These are phyloP conservation scores for Stramonita haemastoma DNA, from an alignment of 2,888 invertebrate species.

Conservation along the genomic window DNA sequence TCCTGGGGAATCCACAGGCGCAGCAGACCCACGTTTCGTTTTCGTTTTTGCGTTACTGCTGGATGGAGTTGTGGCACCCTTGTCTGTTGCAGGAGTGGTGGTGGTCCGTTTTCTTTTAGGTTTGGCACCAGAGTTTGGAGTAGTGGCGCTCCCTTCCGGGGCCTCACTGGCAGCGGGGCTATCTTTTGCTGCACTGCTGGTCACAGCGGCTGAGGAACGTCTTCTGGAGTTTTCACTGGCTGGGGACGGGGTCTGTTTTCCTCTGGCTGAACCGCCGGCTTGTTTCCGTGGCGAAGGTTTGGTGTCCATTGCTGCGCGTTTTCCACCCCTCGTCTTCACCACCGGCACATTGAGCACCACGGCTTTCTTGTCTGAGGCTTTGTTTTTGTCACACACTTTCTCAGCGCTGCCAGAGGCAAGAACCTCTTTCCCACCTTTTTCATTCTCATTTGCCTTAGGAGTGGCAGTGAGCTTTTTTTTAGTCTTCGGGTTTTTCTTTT, in stretches of 20 bases:
- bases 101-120: no score
- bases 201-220: no score
- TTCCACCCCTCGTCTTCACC: background rate
- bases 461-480: background rate
- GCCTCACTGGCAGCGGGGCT: no score
- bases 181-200: no score
- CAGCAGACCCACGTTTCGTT: background rate
- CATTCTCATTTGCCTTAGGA: background rate
- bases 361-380: background rate
- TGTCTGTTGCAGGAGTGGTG: no score
- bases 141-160: no score
- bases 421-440: background rate
- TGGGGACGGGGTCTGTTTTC: background rate
- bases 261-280: background rate
- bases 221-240: no score
- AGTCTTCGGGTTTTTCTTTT: background rate
- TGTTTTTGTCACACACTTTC: background rate
- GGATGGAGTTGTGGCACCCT: no score
- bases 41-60: no score
- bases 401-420: no score
- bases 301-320: background rate
- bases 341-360: conserved; percentile 12
- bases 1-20: background rate
- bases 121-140: no score
- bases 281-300: background rate